Evolutionary conservation across 1,140 invertebrate species (phyloP).

Genomic region (Physella acuta): DNA sequence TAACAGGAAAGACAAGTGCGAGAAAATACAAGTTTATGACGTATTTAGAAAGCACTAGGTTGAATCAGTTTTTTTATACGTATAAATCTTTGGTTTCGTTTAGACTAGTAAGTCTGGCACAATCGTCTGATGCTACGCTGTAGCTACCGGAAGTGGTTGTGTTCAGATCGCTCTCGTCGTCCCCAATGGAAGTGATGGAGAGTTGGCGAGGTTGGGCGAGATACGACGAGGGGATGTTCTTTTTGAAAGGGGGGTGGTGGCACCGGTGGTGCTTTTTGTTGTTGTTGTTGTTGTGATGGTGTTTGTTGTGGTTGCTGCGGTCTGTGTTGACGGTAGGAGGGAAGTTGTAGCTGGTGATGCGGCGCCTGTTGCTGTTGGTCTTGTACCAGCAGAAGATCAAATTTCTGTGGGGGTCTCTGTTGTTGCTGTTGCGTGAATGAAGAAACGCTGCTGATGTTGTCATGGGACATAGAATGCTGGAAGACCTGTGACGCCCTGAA

Average conservation of each 20-base stretch:
- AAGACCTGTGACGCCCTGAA: neutral
- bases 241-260: neutral
- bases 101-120: neutral
- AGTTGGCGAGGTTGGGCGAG: neutral
- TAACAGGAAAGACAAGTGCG: too few relatives aligned
- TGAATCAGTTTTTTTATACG: too few relatives aligned
- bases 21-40: too few relatives aligned
- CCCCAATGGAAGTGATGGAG: slow-evolving; percentile 2
- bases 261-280: neutral
- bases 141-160: slow-evolving; percentile 34
- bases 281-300: too few relatives aligned
- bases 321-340: neutral
- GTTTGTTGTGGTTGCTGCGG: too few relatives aligned
- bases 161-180: slow-evolving; percentile 31
- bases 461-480: neutral
- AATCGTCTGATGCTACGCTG: slow-evolving; percentile 27
- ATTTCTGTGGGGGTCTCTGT: slow-evolving; percentile 1
- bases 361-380: neutral
- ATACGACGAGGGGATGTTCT: neutral
- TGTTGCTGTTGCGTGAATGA: neutral
- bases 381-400: neutral
- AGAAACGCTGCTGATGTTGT: neutral
- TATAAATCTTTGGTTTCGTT: neutral
- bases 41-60: too few relatives aligned
- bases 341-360: neutral